Percentiles rank a stretch among this genome's conserved stretches.
Conservation (phyloP, 2,888 invertebrate species). For the Halictus quadricinctus region DNA sequence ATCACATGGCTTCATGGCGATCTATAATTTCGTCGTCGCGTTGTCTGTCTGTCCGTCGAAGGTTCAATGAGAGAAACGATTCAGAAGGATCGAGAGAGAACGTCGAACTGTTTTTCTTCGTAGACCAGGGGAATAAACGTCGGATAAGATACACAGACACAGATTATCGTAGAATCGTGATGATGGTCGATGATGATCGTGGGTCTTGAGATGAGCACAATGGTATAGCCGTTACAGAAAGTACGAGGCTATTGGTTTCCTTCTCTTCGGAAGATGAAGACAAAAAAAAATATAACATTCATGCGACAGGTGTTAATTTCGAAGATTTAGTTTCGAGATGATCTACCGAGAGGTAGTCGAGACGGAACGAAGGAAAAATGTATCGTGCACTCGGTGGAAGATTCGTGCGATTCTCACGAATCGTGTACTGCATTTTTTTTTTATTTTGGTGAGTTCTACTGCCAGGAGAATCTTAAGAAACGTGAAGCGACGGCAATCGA, state of each 20-base stretch:
- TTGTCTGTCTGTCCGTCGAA: not conserved
- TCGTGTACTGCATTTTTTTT: not conserved
- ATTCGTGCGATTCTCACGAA: conserved; percentile 2
- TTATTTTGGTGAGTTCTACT: conserved; percentile 14
- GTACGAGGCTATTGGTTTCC: not conserved
- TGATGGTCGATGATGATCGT: not conserved
- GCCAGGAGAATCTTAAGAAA: not conserved
- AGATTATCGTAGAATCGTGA: not conserved
- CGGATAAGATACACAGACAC: not conserved
- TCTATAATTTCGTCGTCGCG: not conserved
- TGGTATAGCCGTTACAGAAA: not conserved
- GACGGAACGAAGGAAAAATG: conserved; percentile 8
- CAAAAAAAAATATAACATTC: not conserved
- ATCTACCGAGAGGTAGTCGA: not conserved
- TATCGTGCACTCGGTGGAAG: conserved; percentile 56
- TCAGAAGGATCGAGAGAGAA: conserved; percentile 1
- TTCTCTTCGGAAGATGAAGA: not conserved
- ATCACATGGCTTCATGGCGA: no score
- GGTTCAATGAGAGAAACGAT: conserved; percentile 13
- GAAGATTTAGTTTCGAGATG: not conserved
- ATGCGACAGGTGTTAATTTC: not conserved
- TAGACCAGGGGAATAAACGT: not conserved
- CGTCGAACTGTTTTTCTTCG: conserved; percentile 12
- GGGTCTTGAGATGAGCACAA: not conserved
- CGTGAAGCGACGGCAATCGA: not conserved